These are phyloP conservation scores for Herpailurus yagouaroundi DNA, from an alignment of 2,113 vertebrate genomes.

Conservation along the genomic window DNA sequence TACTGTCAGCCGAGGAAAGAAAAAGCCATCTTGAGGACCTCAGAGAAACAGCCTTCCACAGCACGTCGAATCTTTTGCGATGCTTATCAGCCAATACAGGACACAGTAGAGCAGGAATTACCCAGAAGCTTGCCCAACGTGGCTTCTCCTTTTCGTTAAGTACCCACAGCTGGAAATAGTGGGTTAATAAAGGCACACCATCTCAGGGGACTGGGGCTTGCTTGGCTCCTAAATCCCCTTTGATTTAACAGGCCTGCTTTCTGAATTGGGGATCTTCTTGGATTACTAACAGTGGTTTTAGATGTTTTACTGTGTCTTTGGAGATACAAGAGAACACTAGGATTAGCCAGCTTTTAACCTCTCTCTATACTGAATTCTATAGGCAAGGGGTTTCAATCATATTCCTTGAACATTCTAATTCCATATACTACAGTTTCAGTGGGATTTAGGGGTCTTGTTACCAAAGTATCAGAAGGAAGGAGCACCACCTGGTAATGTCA, in stretches of 20 bases:
- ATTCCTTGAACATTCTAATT: not conserved
- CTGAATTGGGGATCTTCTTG: not conserved
- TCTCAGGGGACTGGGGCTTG: not conserved
- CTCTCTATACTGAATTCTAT: not conserved
- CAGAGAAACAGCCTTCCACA: not conserved
- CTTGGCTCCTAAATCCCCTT: not conserved
- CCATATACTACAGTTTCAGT: not conserved
- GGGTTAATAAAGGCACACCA: not conserved
- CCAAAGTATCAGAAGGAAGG: not conserved
- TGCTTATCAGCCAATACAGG: not conserved
- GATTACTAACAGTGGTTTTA: slow-evolving; percentile 14
- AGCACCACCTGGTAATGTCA: not conserved
- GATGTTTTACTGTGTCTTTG: slow-evolving; percentile 5
- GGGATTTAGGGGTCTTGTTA: not conserved
- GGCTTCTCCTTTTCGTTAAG: not conserved
- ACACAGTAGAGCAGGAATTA: not conserved
- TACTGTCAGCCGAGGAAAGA: not conserved
- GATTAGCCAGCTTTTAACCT: not conserved
- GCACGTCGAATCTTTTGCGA: not conserved
- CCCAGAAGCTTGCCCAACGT: not conserved
- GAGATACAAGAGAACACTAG: not conserved
- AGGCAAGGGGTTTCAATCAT: not conserved
- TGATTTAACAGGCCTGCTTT: slow-evolving; percentile 2
- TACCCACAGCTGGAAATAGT: not conserved
- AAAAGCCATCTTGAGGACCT: not conserved